Base-by-base conservation (phyloP, 2,888 invertebrate genomes). In the Phasia obesa region DNA sequence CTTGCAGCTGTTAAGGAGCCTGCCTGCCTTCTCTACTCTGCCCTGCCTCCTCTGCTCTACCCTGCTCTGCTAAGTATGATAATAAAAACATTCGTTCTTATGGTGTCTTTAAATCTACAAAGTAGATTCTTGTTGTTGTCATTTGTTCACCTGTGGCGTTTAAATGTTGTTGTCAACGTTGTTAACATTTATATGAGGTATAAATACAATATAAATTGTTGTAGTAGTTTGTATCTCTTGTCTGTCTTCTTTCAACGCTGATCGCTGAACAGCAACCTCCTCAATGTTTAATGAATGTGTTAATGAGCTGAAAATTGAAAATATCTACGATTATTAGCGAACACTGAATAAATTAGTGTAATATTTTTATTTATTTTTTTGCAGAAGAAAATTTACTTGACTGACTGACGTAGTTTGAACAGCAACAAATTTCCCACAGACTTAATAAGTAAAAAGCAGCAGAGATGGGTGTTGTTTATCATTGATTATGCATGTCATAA, bases 111-210 rank as follows among this genome's bases (percentile, higher is more conserved):
- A 57, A 81, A 57, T 73, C 17, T 31, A 35, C 49, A 49, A 78
- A 71, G 62, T 57, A 35, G 21, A 31, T 59, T 51, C 57, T n/a
- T 73, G 71, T 74, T 77, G 77, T 77, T 67, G 69, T 71, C 79
- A 76, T 83, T 83, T 79, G 83, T 83, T 83, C 83, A 83, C 83
- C 83, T 83, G 83, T 83, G 83, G 82, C 82, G 83, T 83, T 83
- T 83, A 83, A 75, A 83, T 79, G 79, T 79, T 83, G 83, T 83
- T 83, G 83, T 79, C 79, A 83, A 83, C 79, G 65, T 71, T 83
- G 83, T 83, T 83, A 83, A 83, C 83, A 83, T 83, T 83, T 83
- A 76, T 83, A 76, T 83, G 81, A 57, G 76, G 23, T 53, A 75
- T 80, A 70, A 75, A 77, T 77, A 70, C 62, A 62, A 70, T 44